Evolutionary conservation across 2,888 invertebrate genomes (phyloP), one percentile per base, ranked within the genome.

Genomic region (Diplolepis rosae): DNA sequence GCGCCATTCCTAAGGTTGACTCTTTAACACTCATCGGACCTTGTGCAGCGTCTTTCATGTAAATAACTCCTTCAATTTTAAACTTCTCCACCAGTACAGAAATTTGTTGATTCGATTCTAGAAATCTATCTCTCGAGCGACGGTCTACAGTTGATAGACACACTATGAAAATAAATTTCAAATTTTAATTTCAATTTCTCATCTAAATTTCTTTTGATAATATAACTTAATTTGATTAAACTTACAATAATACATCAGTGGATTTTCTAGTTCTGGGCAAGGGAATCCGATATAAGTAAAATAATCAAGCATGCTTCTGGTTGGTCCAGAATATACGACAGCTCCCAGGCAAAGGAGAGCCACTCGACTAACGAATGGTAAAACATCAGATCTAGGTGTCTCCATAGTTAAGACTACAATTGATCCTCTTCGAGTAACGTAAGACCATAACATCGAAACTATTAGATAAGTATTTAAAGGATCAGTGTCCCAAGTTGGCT

Each of bases 171-270:
- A 70, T 65, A 48, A 13, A 27, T 56, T 65, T 61, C 30, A 67
- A 30, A 27, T 45, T 28, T n/a, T 32, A 6, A 11, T 30, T 11
- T 65, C 11, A 32, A 15, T 5, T 18, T 24, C 30, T 24, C 1
- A 30, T 27, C 7, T 11, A 28, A 7, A 39, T 28, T 72, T 7
- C 48, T 51, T 51, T 24, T 66, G 7, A 28, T n/a, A 30, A 18
- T 42, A 69, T 50, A 28, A 27, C 22, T 52, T 48, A 0, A 27
- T 24, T 67, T 61, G n/a, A n/a, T n/a, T n/a, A n/a, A n/a, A 92
- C 95, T 93, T 90, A 97, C 97, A 90, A 87, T 98, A 99, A 89
- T 98, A 98, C 95, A 98, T 98, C n/a, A 98, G 91, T 0, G 98
- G 98, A 89, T 99, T 99, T 87, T 98, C 98, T 65, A 98, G 90